Base-by-base conservation (phyloP, 2,797 vertebrate species). In the Sebastes kiyomatsui region DNA sequence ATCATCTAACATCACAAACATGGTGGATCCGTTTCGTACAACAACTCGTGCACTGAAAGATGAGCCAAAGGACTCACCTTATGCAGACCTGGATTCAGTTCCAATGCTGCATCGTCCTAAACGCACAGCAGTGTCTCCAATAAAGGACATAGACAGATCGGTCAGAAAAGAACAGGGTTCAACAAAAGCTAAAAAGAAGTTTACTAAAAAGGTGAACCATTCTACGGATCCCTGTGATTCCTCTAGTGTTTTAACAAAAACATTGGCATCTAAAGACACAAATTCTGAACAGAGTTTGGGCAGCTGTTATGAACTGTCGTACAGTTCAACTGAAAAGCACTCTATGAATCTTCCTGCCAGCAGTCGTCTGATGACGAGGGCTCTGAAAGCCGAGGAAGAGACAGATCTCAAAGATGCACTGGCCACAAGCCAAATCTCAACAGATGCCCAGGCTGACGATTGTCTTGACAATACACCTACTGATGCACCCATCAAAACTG, bases 91-190 rank as follows among this genome's bases (percentile, higher is more conserved):
- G 54, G 95, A 96, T 70, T 93, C 95, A 0, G 91, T 96, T 68
- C 95, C 96, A 0, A 90, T 93, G 85, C 92, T 96, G 46, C 91
- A 95, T 66, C 95, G 95, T 33, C 94, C 95, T 2, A 96, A 96
- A 89, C 94, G 93, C 52, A 83, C 89, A 7, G 84, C 92, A 2
- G 38, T 87, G 30, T 82, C 87, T 32, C 81, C 82, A 0, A 3
- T 64, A 49, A 67, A 33, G 13, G 81, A 87, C 8, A 38, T 30
- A 2, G 70, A 83, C 46, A 71, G 42, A 65, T 49, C 30, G 12
- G 32, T 69, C 46, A 61, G 59, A 54, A 88, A 84, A 77, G 83
- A 90, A 67, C 69, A 69, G 10, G 64, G 69, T 77, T 69, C 76
- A 22, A 16, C 76, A 18, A 84, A 86, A 67, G n/a, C 38, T 12